Base-by-base conservation (phyloP, 2,113 vertebrate species). In the Chloropsis hardwickii region DNA sequence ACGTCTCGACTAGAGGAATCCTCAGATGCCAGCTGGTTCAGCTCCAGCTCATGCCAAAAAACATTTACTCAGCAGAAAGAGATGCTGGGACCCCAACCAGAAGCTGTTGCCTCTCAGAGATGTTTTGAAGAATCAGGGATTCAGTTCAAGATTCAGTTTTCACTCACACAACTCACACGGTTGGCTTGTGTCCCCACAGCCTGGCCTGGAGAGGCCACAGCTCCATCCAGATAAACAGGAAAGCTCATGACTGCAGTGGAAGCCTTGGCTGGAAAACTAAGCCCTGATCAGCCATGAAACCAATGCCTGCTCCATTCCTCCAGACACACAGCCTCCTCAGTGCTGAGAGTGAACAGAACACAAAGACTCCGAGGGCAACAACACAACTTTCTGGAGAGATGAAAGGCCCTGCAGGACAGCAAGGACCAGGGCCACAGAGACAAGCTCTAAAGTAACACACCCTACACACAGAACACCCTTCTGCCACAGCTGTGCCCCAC, bases 331-430 rank as follows among this genome's bases (percentile, higher is more conserved):
- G 7, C 14, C 65, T 51, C 65, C 42, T 22, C 19, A 58, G 12
- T 2, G 6, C 60, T 47, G 42, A 37, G 28, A 29, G 57, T 4
- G 8, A 90, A 28, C 22, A 53, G 47, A 0, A n/a, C 27, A 23
- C 0, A 0, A 31, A 33, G 33, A 60, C 23, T 40, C 21, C 0
- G 0, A 83, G 23, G 10, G 2, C 3, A 84, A 78, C 15, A 44
- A 1, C 51, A 66, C 54, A 31, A 20, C 29, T 39, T 69, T 23
- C 40, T 20, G 35, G 24, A 54, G 60, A 50, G 53, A 57, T 2
- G 2, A 14, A 61, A 40, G 4, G 4, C 44, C 22, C 22, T 81
- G 35, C 33, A 15, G 2, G 54, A 80, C 24, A 92, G 45, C 44
- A 42, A 65, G 47, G 50, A 23, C 29, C 28, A 69, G 45, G 18